Evolutionary conservation across 2,888 invertebrate species (phyloP), one percentile per base, ranked within the genome.

Genomic region (Hylaea fasciaria): DNA sequence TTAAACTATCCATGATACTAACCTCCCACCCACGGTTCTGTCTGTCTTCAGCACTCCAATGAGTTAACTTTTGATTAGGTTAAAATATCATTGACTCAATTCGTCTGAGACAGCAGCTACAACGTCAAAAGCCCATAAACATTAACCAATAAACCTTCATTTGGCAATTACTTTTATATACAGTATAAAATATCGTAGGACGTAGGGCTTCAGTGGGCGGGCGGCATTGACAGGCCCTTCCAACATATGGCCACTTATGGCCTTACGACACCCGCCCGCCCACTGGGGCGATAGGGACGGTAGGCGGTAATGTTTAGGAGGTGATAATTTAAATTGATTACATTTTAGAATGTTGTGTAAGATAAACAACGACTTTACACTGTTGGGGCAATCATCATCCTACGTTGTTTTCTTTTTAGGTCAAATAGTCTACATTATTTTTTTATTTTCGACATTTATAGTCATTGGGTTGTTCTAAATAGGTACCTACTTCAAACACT

Each of bases 191-290:
- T 12, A 57, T 45, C 58, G 65, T 60, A 59, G 64, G 62, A 16
- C 54, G 40, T 9, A 62, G 66, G 66, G 65, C 59, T 64, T 29
- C 60, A 54, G 73, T 74, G 59, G 72, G 76, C 65, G 73, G 47
- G 28, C 37, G 37, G 46, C 57, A 55, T 66, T 63, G 60, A 59
- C 53, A 46, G 60, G 67, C 68, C 68, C 71, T 69, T 64, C 57
- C 53, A 60, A 69, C 73, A 75, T 64, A 74, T 73, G 77, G 74
- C 79, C 72, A 71, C 71, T 72, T 72, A 76, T 71, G 78, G 78
- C 77, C 77, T 83, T 73, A 62, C 53, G 55, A 59, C 49, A 64
- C 22, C 68, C 68, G 64, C 69, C 71, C 73, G 71, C 78, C 76
- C 68, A 73, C 63, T 39, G 56, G 12, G 11, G 8, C 35, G 17